Conservation (phyloP, 1,140 invertebrate genomes). For the Myzus persicae region DNA sequence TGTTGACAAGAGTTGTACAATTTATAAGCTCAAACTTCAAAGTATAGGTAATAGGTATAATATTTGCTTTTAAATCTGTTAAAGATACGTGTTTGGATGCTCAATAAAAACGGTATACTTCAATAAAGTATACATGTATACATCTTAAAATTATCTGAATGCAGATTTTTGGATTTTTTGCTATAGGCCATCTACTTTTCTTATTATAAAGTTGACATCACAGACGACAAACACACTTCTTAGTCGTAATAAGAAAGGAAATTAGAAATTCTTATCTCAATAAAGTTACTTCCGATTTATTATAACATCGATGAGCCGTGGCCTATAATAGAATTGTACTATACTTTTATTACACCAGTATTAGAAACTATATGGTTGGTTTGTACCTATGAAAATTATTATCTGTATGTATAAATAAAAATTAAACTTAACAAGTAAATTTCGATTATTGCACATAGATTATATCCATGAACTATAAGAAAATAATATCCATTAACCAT, state of each 20-base stretch:
- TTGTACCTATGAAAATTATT: neutral
- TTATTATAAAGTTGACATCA: neutral
- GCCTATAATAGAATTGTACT: neutral
- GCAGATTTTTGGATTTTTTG: neutral
- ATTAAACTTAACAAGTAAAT: neutral
- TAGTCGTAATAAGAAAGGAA: neutral
- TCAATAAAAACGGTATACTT: neutral
- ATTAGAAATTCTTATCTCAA: neutral
- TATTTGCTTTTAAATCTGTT: neutral
- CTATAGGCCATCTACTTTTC: neutral
- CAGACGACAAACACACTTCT: neutral
- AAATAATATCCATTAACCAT: neutral
- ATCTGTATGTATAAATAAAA: neutral
- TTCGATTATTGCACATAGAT: too few species aligned
- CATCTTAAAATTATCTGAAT: neutral
- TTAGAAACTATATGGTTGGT: neutral
- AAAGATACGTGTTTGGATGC: neutral
- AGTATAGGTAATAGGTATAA: neutral
- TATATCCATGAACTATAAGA: too few species aligned
- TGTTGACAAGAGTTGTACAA: too few species aligned
- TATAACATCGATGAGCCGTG: neutral
- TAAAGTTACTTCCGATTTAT: neutral
- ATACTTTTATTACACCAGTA: neutral
- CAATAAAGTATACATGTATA: too few species aligned
- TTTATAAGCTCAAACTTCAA: too few species aligned